Evolutionary conservation across 2,113 vertebrate genomes (phyloP).

Genomic region (Albula goreensis): DNA sequence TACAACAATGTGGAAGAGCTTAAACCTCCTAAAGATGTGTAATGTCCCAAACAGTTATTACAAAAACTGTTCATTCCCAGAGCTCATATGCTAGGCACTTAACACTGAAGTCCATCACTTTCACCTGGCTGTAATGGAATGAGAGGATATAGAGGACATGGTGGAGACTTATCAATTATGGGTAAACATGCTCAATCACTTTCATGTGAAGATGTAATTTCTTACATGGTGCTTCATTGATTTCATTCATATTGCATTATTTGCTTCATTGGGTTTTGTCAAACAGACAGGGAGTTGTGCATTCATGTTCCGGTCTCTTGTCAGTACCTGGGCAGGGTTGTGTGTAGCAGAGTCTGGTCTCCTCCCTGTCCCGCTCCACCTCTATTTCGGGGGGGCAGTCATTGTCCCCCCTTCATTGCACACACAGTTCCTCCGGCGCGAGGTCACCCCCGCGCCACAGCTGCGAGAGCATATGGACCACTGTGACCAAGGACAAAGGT

Average conservation of each 20-base stretch:
- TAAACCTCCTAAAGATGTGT: neutral
- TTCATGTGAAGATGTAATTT: neutral
- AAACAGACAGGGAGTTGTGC: neutral
- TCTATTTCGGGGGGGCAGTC: conserved; percentile 61
- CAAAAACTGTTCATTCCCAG: neutral
- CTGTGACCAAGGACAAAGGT: conserved; percentile 76
- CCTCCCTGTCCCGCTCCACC: conserved; percentile 52
- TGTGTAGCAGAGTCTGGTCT: conserved; percentile 75
- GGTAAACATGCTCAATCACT: neutral
- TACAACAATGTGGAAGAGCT: neutral
- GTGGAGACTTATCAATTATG: neutral
- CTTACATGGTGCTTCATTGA: neutral
- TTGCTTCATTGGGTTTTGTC: neutral
- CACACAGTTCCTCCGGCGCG: conserved; percentile 65
- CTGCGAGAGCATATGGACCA: conserved; percentile 79
- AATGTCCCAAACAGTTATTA: neutral
- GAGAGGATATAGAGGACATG: neutral
- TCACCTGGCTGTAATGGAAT: neutral
- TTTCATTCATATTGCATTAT: neutral
- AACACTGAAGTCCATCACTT: neutral
- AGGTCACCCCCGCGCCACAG: conserved; percentile 75
- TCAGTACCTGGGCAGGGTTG: conserved; percentile 73
- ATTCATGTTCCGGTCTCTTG: neutral
- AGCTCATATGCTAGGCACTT: neutral
- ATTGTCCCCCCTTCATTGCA: conserved; percentile 59